Evolutionary conservation across 2,113 vertebrate species (phyloP), one percentile per base, ranked within the genome.

Genomic region (Plecturocebus donacophilus): DNA sequence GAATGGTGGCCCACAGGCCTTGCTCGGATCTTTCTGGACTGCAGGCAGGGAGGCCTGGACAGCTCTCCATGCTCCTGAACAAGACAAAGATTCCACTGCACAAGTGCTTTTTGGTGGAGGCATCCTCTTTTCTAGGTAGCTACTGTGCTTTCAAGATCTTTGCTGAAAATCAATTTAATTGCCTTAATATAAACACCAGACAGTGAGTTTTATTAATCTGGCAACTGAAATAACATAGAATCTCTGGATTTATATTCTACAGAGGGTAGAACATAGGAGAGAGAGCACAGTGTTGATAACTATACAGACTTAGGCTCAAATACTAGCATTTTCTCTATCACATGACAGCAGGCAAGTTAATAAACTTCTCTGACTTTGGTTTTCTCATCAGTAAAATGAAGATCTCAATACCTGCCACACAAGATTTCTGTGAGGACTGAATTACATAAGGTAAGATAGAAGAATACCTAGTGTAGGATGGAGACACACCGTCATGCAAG

Each of bases 91-190:
- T 21, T 90, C 35, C 21, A 61, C 25, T 84, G 49, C 58, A 20
- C 38, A 83, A 85, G 77, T 12, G 82, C 9, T 27, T 90, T 56
- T 47, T 32, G 73, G 20, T 73, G 35, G 35, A 85, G 61, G 61
- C 27, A n/a, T 52, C 23, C 17, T 38, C 35, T 77, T 86, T 95
- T 81, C 35, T n/a, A 75, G 11, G 82, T 52, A 94, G 8, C 40
- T 76, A 54, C 20, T 64, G 54, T 16, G 9, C 45, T 93, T 92
- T 87, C 80, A 90, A 73, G 87, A 90, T 85, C 64, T 79, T 94
- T 56, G 42, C 66, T 96, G 52, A 93, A 94, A 84, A 93, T 70
- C 89, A 61, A 91, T 49, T 94, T 76, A 96, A 91, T 14, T 73
- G 81, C 54, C 81, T 95, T 66, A 38, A 58, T 58, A 61, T 30